Conservation (phyloP, 2,113 vertebrate genomes). For the Phrynocephalus versicolor region DNA sequence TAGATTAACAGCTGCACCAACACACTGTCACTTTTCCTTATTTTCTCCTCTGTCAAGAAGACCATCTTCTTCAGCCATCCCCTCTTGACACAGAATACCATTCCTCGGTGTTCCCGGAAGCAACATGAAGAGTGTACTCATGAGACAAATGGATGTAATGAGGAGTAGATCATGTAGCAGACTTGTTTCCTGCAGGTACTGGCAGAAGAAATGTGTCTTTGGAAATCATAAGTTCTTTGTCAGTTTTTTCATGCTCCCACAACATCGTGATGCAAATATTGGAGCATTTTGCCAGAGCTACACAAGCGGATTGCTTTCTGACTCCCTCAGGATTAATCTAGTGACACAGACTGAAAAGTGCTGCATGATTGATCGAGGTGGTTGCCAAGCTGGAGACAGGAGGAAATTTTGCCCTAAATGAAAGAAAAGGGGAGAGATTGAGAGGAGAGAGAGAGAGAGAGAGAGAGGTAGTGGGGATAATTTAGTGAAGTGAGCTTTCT, state of each 20-base stretch:
- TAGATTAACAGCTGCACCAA: neutral
- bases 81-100: neutral
- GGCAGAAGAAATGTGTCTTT: constrained; percentile 1
- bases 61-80: neutral
- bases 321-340: constrained; percentile 19
- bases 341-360: constrained; percentile 13
- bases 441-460: too few relatives aligned
- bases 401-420: neutral
- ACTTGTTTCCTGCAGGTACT: neutral
- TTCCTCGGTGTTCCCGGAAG: neutral
- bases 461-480: neutral
- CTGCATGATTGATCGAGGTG: constrained; percentile 9
- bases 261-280: neutral
- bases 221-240: constrained; percentile 12
- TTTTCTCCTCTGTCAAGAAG: neutral
- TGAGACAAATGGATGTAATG: constrained; percentile 25
- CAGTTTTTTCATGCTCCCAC: neutral
- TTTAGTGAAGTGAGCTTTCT: neutral
- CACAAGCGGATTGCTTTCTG: constrained; percentile 3
- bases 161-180: constrained; percentile 4
- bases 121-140: neutral
- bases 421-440: too few relatives aligned
- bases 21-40: neutral
- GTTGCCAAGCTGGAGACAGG: neutral
- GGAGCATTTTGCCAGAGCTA: constrained; percentile 3